Evolutionary conservation across 1,140 invertebrate genomes (phyloP).

Genomic region (Penaeus japonicus): DNA sequence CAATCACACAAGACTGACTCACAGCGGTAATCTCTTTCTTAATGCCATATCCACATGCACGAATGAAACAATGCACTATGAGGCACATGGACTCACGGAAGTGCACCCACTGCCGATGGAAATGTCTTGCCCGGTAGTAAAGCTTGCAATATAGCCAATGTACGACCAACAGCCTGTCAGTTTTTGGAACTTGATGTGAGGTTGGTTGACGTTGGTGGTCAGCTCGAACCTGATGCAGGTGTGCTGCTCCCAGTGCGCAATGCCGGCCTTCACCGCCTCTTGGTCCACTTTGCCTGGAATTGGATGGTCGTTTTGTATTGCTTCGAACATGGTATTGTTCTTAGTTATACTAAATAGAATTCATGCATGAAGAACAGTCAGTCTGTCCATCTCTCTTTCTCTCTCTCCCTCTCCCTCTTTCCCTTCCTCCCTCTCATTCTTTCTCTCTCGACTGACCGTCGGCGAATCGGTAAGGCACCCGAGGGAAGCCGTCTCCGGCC

Average conservation of each 20-base stretch:
- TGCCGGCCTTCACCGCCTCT: constrained; percentile 2
- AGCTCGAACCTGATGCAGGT: constrained; percentile 42
- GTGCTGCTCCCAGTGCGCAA: constrained; percentile 48
- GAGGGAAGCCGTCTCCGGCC: neutral
- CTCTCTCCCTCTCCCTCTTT: too few relatives aligned
- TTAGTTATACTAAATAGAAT: too few relatives aligned
- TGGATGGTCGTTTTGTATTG: neutral
- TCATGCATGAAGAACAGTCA: too few relatives aligned
- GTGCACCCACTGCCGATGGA: constrained; percentile 63
- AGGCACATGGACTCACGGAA: constrained; percentile 60
- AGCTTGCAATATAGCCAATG: constrained; percentile 58
- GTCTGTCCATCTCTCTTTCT: too few relatives aligned
- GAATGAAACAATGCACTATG: neutral
- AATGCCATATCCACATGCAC: neutral
- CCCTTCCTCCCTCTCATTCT: neutral
- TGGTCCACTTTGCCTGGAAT: constrained; percentile 9
- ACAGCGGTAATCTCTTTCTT: neutral
- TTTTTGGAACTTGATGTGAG: constrained; percentile 42
- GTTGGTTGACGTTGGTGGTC: constrained; percentile 13
- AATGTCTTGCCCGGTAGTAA: constrained; percentile 60
- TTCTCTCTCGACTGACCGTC: neutral
- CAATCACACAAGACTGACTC: neutral
- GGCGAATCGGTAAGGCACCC: neutral
- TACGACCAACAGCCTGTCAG: constrained; percentile 61
- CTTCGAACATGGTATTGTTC: too few relatives aligned